Percentiles rank a stretch among this genome's conserved stretches.
Evolutionary conservation across 2,888 invertebrate genomes (phyloP).

Genomic region (Latrodectus elegans): DNA sequence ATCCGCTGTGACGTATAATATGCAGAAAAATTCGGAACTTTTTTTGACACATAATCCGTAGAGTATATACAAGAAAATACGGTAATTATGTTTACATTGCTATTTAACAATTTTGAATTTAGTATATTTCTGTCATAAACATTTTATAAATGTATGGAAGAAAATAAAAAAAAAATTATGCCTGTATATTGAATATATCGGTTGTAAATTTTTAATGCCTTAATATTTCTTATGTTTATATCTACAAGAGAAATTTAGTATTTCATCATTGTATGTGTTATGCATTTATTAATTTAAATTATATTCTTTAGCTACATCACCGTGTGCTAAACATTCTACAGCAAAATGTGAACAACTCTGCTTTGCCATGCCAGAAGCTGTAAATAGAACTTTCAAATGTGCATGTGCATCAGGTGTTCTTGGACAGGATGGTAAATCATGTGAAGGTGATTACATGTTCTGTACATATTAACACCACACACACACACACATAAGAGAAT

Average conservation of each 20-base stretch:
- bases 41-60: too few species aligned
- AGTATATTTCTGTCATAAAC: too few species aligned
- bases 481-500: too few species aligned
- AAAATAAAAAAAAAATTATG: neutral
- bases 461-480: too few species aligned
- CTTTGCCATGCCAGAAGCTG: conserved; percentile 86
- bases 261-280: neutral
- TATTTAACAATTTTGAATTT: too few species aligned
- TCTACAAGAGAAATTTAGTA: neutral
- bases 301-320: conserved; percentile 78
- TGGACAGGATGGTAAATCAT: conserved; percentile 80
- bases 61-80: too few species aligned
- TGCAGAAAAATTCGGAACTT: too few species aligned
- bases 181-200: neutral
- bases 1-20: too few species aligned
- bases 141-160: too few species aligned
- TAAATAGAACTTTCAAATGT: conserved; percentile 80
- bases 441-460: conserved; percentile 78
- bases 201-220: neutral
- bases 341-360: conserved; percentile 96
- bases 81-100: too few species aligned
- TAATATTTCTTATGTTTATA: neutral
- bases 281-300: neutral
- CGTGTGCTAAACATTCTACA: conserved; percentile 81
- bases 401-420: conserved; percentile 94